Evolutionary conservation across 2,888 invertebrate species (phyloP), one percentile per base, ranked within the genome.

Genomic region (Orchesella flavescens): DNA sequence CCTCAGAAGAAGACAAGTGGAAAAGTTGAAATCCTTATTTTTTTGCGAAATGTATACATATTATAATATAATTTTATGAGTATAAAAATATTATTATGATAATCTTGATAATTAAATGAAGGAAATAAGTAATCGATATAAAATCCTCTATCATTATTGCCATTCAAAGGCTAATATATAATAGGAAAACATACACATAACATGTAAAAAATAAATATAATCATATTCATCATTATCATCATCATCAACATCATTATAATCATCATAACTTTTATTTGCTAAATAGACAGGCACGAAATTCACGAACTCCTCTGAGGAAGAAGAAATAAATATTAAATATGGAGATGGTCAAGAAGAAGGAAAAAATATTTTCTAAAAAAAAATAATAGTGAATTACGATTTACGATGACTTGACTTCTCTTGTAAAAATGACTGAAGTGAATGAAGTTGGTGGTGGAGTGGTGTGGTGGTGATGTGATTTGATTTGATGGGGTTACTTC

Each of bases 251-350:
- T 79, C 79, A 79, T 72, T 79, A 79, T 79, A 79, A 79, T 79
- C 79, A 79, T 79, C 79, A 66, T 79, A 79, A 79, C 79, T 79
- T 79, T 79, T 79, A 79, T 79, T 72, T 74, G 17, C 80, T 80
- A 80, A 80, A 74, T 80, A 80, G 80, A 80, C 80, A 80, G 66
- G 80, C 80, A 80, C 74, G 80, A 80, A 66, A 80, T 68, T 43
- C 79, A 79, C 79, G 79, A 80, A 46, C 65, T 79, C 57, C 78
- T 72, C 71, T 21, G 72, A 80, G 73, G 74, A 74, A 65, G 68
- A 74, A 80, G 65, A 68, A 46, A 46, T 69, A 34, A 44, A 24
- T 15, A 34, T 17, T 71, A 57, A 59, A 59, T 13, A 71, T n/a
- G 49, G 17, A n/a, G n/a, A 34, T 34, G 34, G 34, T 34, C n/a